Conservation (phyloP, 1,140 invertebrate species). For the Formica exsecta region DNA sequence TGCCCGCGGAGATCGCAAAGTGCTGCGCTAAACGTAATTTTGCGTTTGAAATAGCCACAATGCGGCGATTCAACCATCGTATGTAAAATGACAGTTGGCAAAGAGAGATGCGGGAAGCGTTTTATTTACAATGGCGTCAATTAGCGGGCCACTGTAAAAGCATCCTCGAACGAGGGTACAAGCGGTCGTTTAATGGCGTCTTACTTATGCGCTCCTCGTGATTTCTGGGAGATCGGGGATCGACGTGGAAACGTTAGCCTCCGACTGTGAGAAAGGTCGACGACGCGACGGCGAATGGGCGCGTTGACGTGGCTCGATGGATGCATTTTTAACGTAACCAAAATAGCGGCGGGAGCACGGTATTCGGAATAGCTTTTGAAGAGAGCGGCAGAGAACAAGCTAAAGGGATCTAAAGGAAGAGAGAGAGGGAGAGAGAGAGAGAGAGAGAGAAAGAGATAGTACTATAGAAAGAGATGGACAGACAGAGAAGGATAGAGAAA, state of each 20-base stretch:
- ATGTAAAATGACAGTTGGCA: slow-evolving; percentile 26
- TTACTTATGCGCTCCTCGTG: slow-evolving; percentile 36
- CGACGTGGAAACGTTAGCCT: slow-evolving; percentile 39
- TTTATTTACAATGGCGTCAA: slow-evolving; percentile 53
- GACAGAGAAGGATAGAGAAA: slow-evolving; percentile 35
- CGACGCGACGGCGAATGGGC: slow-evolving; percentile 76
- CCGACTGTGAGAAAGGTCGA: slow-evolving; percentile 64
- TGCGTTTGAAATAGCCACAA: slow-evolving; percentile 20
- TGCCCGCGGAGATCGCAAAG: slow-evolving; percentile 9
- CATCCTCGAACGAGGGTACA: slow-evolving; percentile 3
- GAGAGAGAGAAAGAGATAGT: neutral
- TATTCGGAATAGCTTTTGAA: slow-evolving; percentile 65
- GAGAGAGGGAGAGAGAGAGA: slow-evolving; percentile 47
- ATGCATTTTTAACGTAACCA: slow-evolving; percentile 84
- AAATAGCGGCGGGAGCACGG: slow-evolving; percentile 78
- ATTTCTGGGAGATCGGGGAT: slow-evolving; percentile 55
- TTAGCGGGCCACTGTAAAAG: slow-evolving; percentile 34
- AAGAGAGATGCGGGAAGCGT: slow-evolving; percentile 6
- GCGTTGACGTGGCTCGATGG: slow-evolving; percentile 79
- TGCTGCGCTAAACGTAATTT: slow-evolving; percentile 28
- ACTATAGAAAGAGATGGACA: no score
- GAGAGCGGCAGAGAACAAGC: slow-evolving; percentile 52
- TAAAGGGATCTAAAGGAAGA: slow-evolving; percentile 37
- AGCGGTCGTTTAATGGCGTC: slow-evolving; percentile 43
- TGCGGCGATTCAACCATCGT: slow-evolving; percentile 5